A percentile compares a stretch with the other conserved stretches of the same genome.
These are phyloP conservation scores for Sebastes minor DNA, from an alignment of 2,797 vertebrate genomes.

Conservation along the genomic window DNA sequence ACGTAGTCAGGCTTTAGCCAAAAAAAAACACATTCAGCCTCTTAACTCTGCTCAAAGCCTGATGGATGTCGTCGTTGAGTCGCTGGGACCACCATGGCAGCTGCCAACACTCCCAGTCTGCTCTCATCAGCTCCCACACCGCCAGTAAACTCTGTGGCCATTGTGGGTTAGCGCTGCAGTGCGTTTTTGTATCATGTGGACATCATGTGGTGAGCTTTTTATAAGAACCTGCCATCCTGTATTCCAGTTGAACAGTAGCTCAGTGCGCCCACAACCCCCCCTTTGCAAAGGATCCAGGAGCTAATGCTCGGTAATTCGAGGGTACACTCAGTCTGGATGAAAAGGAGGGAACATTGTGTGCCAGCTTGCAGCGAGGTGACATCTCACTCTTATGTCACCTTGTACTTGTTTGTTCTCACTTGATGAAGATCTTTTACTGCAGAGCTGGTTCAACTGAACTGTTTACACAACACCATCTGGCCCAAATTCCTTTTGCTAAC, in stretches of 20 bases:
- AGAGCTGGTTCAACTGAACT: slow-evolving; percentile 34
- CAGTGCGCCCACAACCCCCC: neutral
- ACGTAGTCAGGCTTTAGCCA: slow-evolving; percentile 26
- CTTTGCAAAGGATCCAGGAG: slow-evolving; percentile 20
- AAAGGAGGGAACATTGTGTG: slow-evolving; percentile 13
- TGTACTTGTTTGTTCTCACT: slow-evolving; percentile 45
- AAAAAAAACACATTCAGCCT: slow-evolving; percentile 44
- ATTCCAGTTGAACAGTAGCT: slow-evolving; percentile 43
- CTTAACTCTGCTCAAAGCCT: slow-evolving; percentile 50
- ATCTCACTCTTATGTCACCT: slow-evolving; percentile 39
- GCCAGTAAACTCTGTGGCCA: slow-evolving; percentile 55
- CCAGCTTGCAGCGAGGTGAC: slow-evolving; percentile 31
- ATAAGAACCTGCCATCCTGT: slow-evolving; percentile 60
- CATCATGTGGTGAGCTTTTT: slow-evolving; percentile 69
- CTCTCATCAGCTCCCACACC: slow-evolving; percentile 59
- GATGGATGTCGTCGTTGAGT: slow-evolving; percentile 57
- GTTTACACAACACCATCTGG: slow-evolving; percentile 55
- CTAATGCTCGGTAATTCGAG: slow-evolving; percentile 43
- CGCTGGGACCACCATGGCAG: slow-evolving; percentile 64
- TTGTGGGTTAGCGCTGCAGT: slow-evolving; percentile 49
- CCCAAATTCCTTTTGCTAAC: slow-evolving; percentile 22
- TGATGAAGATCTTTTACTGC: slow-evolving; percentile 45
- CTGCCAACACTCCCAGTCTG: slow-evolving; percentile 59
- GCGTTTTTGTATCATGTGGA: slow-evolving; percentile 65
- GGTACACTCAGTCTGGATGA: slow-evolving; percentile 17